Percentiles rank a stretch among this genome's conserved stretches.
Conservation (phyloP, 2,888 invertebrate species). For the Brachynemurus nebulosus region DNA sequence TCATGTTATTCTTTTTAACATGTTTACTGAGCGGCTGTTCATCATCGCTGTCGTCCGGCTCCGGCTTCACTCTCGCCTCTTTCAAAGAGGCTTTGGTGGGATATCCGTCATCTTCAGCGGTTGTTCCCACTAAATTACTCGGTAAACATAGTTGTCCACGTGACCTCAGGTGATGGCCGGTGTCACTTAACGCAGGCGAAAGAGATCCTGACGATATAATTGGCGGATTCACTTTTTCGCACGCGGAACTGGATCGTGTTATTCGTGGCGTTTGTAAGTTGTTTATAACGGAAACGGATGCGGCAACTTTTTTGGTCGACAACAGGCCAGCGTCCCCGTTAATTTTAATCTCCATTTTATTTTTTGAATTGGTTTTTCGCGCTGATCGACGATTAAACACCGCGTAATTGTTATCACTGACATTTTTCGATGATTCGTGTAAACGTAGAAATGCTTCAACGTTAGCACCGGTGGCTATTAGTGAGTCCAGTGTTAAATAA, state of each 20-base stretch:
- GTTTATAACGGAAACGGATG: background rate
- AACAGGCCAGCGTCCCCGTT: background rate
- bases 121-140: slow-evolving; percentile 28
- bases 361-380: slow-evolving; percentile 10
- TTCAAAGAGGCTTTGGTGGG: slow-evolving; percentile 23
- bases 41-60: slow-evolving; percentile 27
- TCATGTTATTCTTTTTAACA: slow-evolving; percentile 18
- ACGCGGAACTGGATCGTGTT: slow-evolving; percentile 19
- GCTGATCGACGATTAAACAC: slow-evolving; percentile 11
- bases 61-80: slow-evolving; percentile 16
- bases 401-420: slow-evolving; percentile 3
- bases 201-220: slow-evolving; percentile 11
- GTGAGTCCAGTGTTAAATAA: slow-evolving; percentile 57
- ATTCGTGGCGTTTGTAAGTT: slow-evolving; percentile 10
- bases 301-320: background rate
- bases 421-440: slow-evolving; percentile 33
- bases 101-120: slow-evolving; percentile 28
- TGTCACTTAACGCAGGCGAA: slow-evolving; percentile 25
- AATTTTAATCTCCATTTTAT: slow-evolving; percentile 4
- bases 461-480: slow-evolving; percentile 52
- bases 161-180: slow-evolving; percentile 29
- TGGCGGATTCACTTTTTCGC: slow-evolving; percentile 9
- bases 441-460: slow-evolving; percentile 52
- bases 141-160: slow-evolving; percentile 26
- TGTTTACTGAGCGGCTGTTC: slow-evolving; percentile 22